phyloP scores from a whole-genome alignment of 1,140 invertebrate genomes.

The Neelides sp. region DNA sequence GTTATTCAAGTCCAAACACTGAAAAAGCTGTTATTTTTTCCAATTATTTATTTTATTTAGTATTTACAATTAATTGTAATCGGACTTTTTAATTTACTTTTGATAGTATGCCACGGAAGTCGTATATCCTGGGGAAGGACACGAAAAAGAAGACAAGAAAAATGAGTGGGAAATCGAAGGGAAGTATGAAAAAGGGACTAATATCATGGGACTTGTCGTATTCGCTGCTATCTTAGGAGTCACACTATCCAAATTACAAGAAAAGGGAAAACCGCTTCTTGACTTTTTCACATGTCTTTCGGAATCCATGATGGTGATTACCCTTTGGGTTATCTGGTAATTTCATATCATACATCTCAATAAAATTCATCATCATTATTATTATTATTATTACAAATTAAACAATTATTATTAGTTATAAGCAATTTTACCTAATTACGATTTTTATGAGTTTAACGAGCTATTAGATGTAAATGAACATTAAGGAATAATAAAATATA shows the following conservation, averaged over 20 bases:
- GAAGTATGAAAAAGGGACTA: constrained; percentile 30
- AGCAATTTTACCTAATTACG: neutral
- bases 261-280: constrained; percentile 36
- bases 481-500: neutral
- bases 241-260: constrained; percentile 34
- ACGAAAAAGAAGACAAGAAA: no score
- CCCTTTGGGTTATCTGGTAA: constrained; percentile 36
- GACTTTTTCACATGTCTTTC: constrained; percentile 36
- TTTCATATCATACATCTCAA: no score
- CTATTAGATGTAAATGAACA: no score
- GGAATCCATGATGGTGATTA: constrained; percentile 39
- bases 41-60: no score
- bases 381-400: neutral
- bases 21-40: no score
- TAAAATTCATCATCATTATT: constrained; percentile 1
- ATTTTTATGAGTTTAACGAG: neutral
- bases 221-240: constrained; percentile 38
- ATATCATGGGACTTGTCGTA: constrained; percentile 38
- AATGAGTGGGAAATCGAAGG: constrained; percentile 17
- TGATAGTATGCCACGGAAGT: no score
- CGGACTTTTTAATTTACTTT: no score
- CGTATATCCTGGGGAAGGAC: no score
- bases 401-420: neutral
- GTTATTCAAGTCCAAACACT: no score
- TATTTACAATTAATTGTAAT: constrained; percentile 40